Evolutionary conservation across 2,888 invertebrate genomes (phyloP), one percentile per base, ranked within the genome.

Genomic region (Hemaris fuciformis): DNA sequence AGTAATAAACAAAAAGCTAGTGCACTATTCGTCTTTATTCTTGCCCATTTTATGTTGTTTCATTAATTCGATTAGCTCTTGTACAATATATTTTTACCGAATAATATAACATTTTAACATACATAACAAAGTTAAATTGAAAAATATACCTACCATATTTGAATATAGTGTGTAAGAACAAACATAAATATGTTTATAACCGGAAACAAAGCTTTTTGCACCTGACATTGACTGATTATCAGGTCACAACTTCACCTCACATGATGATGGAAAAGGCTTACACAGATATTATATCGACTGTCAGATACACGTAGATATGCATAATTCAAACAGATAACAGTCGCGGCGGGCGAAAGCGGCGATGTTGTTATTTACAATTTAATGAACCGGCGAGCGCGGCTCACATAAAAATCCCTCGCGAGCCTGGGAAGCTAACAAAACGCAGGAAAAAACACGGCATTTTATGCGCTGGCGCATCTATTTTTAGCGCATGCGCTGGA

Each of bases 401-500:
- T 53, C 53, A 53, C 53, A 53, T 48, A 46, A 48, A 41, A 25
- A 38, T 53, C 60, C 59, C 59, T 46, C 66, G 70, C 77, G 75
- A 80, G 81, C 84, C 83, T 85, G 87, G 88, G 87, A 87, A 88
- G 81, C 81, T 76, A 80, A 77, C 83, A 80, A 80, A 81, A 81
- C 80, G 75, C 70, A 78, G 79, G 79, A 31, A 53, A 85, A 88
- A 88, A 83, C 80, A 69, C 74, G 57, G 82, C 83, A 86, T 86
- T 87, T 85, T 83, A 87, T 85, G 83, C 85, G 80, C 77, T 75
- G 83, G 71, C 80, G 75, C 68, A 72, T 83, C 89, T 91, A 91
- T 91, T 88, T 90, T 79, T 91, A 91, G 88, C 84, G 75, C 74
- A 74, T 74, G 80, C 79, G 77, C 79, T 82, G 85, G 86, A 81